Conservation (phyloP, 1,140 invertebrate species). For the Campoletis sonorensis region DNA sequence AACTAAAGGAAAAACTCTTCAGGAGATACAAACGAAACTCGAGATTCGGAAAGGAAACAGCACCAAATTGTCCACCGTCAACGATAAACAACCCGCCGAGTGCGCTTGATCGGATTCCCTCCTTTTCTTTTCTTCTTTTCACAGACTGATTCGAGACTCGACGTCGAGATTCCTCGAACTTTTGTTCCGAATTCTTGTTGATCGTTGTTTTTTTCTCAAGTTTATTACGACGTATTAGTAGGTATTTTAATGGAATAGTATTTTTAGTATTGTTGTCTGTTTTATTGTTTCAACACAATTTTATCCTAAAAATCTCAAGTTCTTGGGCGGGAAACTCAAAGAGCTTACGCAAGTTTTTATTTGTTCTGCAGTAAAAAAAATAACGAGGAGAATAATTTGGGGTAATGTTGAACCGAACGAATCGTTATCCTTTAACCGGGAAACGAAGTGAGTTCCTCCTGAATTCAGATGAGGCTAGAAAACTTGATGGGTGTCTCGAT, state of each 20-base stretch:
- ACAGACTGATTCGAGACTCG: constrained; percentile 47
- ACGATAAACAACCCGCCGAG: constrained; percentile 40
- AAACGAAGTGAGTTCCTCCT: too few species aligned
- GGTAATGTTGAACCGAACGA: too few species aligned
- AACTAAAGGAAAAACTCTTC: constrained; percentile 85
- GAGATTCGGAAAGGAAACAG: constrained; percentile 50
- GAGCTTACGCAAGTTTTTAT: not conserved
- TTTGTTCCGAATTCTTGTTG: constrained; percentile 6
- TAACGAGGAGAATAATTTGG: too few species aligned
- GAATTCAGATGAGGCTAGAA: not conserved
- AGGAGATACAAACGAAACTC: constrained; percentile 84
- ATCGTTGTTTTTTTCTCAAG: not conserved
- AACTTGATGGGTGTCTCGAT: not conserved
- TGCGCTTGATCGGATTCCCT: not conserved
- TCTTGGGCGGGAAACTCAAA: not conserved
- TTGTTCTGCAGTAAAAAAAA: not conserved
- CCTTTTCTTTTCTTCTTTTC: not conserved
- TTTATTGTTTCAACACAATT: not conserved
- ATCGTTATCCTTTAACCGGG: too few species aligned
- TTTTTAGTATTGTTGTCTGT: constrained; percentile 27
- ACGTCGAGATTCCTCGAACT: constrained; percentile 10
- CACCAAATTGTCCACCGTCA: constrained; percentile 29
- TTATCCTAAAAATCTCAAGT: not conserved
- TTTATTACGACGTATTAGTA: not conserved
- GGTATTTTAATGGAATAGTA: not conserved